Conservation (phyloP, 53 echinoderm and acorn worm genomes). For the Stichopus horrens region DNA sequence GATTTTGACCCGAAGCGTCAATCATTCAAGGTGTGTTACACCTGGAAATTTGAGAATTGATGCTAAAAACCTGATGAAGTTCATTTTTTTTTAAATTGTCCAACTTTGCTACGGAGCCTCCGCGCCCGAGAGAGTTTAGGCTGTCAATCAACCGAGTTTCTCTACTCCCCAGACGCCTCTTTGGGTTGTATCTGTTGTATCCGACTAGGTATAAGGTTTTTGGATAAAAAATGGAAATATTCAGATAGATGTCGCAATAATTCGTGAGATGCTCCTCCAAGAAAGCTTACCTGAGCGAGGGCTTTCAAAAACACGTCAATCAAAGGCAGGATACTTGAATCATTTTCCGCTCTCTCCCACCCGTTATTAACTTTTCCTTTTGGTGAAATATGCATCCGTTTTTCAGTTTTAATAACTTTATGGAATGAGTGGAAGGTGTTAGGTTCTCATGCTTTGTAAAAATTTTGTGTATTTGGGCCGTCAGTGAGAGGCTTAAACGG, state of each 20-base stretch:
- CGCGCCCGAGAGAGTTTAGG: constrained; percentile 30
- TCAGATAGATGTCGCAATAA: constrained; percentile 49
- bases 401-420: constrained; percentile 47
- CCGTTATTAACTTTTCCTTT: constrained; percentile 41
- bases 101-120: constrained; percentile 41
- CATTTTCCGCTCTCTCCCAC: constrained; percentile 29
- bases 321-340: constrained; percentile 44
- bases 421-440: constrained; percentile 35
- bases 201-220: constrained; percentile 48
- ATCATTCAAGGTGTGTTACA: constrained; percentile 55
- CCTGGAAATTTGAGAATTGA: constrained; percentile 55
- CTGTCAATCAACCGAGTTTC: constrained; percentile 56
- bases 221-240: constrained; percentile 51
- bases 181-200: constrained; percentile 43
- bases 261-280: constrained; percentile 39
- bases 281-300: constrained; percentile 45
- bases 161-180: constrained; percentile 49
- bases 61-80: constrained; percentile 52
- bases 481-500: constrained; percentile 46
- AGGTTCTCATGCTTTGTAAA: constrained; percentile 23
- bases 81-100: constrained; percentile 52
- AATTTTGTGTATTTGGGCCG: constrained; percentile 38
- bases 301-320: constrained; percentile 48
- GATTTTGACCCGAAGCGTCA: constrained; percentile 54
- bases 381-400: constrained; percentile 21